Conservation (phyloP, 2,113 vertebrate genomes). For the Jacana jacana region DNA sequence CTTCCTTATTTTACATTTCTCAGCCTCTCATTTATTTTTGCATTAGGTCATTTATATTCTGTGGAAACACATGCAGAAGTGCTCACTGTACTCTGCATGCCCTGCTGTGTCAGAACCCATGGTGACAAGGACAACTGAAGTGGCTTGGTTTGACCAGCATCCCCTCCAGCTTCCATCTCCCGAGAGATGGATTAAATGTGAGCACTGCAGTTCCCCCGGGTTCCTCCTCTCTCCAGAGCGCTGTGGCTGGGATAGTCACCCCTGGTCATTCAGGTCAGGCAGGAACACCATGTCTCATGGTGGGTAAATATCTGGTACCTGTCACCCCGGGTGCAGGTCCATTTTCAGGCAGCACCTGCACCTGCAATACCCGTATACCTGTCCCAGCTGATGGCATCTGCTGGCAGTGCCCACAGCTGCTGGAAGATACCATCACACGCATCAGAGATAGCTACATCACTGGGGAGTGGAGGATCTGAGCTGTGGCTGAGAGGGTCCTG, state of each 20-base stretch:
- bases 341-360: neutral
- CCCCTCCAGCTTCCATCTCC: neutral
- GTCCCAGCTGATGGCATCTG: neutral
- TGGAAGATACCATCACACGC: rapidly evolving
- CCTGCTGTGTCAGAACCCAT: rapidly evolving
- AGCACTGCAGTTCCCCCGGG: neutral
- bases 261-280: neutral
- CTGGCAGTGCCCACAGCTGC: neutral
- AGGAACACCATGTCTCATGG: rapidly evolving
- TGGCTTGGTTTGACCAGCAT: neutral
- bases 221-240: neutral
- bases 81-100: neutral
- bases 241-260: rapidly evolving
- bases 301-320: neutral
- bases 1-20: neutral
- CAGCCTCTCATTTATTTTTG: neutral
- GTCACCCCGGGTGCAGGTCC: neutral
- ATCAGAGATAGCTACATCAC: rapidly evolving
- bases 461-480: neutral
- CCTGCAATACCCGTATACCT: neutral
- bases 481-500: neutral
- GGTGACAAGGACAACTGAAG: too few species aligned
- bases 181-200: rapidly evolving
- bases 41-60: neutral
- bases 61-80: neutral